Conservation (phyloP, 1,140 invertebrate genomes). For the Drosophila quadrilineata region DNA sequence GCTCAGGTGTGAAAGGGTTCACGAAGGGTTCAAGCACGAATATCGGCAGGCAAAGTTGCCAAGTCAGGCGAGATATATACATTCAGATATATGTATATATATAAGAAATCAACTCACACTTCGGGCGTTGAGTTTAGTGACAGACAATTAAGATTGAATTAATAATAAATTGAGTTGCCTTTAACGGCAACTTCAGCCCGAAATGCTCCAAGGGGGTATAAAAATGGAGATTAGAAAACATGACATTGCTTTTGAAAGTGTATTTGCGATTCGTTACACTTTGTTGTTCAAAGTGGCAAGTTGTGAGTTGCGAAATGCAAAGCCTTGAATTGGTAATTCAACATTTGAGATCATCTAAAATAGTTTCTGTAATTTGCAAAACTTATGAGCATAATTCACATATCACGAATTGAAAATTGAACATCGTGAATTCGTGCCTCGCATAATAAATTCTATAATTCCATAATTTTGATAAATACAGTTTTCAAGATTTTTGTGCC, state of each 20-base stretch:
- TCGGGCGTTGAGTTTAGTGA: constrained; percentile 30
- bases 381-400: constrained; percentile 27
- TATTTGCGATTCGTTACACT: not conserved
- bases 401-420: constrained; percentile 26
- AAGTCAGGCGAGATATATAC: constrained; percentile 7
- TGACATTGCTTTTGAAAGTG: too few relatives aligned
- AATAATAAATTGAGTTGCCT: constrained; percentile 18
- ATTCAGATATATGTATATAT: too few relatives aligned
- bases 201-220: not conserved
- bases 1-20: constrained; percentile 73
- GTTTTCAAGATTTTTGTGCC: not conserved
- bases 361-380: constrained; percentile 24
- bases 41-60: constrained; percentile 19
- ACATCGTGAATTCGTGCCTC: constrained; percentile 30
- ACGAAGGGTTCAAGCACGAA: constrained; percentile 65
- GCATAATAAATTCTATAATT: constrained; percentile 31
- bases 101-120: constrained; percentile 14
- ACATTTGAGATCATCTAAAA: constrained; percentile 10
- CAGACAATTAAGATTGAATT: constrained; percentile 34
- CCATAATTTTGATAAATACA: constrained; percentile 24
- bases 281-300: too few relatives aligned
- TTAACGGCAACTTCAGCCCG: not conserved
- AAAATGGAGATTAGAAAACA: constrained; percentile 2
- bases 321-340: not conserved
- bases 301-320: not conserved